Base-by-base conservation (phyloP, 1,140 invertebrate species). In the Brachionus calyciflorus region DNA sequence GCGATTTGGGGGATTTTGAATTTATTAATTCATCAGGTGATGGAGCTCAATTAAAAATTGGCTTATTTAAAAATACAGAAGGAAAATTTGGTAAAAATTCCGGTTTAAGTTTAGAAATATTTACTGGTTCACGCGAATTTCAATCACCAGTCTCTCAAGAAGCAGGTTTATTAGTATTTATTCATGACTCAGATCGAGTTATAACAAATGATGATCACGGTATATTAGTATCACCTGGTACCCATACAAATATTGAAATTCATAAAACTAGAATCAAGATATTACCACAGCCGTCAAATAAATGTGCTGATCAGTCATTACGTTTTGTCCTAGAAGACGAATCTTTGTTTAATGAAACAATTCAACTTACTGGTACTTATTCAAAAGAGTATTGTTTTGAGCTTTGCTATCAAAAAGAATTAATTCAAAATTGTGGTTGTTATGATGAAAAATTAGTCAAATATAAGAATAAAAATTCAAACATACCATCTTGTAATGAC, bases 11-110 rank as follows among this genome's bases (percentile, higher is more conserved):
- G 5, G 40, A 65, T 65, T 65, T 65, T 65, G 40, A 65, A 21
- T 65, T 65, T 9, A 40, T 65, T 7, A 21, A 65, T 12, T 65
- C 60, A 12, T 17, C 33, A 65, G 60, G 60, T 14, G 40, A 65
- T 65, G 60, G 60, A 2, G 60, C 60, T 24, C 30, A 41, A 12
- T 40, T 65, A 41, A 41, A 41, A 65, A 41, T 65, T 26, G 7
- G 6, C 7, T 17, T 24, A 19, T 12, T 24, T 19, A 17, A 10
- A 17, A 41, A 21, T 19, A 41, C 19, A 41, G 44, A 21, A 1
- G 60, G 40, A 65, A 65, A 65, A 46, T 65, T 65, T 65, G 60
- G 60, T 17, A 65, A 65, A 65, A 65, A 65, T 6, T 41, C 60
- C 0, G 60, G 60, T 19, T 37, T 65, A 1, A 65, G 40, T 12